Conservation (phyloP, 2,888 invertebrate genomes). For the Entomobrya multifasciata region DNA sequence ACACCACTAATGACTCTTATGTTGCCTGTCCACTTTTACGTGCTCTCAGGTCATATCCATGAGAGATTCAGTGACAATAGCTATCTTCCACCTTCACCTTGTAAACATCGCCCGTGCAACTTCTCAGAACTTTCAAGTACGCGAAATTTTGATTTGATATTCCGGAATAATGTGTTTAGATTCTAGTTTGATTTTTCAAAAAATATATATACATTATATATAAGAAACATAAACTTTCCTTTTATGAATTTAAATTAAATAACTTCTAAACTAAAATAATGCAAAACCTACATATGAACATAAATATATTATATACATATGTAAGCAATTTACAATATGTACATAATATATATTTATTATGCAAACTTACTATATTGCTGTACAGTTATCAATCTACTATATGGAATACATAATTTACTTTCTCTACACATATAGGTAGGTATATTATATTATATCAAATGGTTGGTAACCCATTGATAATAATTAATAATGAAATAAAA, state of each 20-base stretch:
- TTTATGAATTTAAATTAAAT: no score
- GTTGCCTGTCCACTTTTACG: no score
- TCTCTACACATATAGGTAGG: background rate
- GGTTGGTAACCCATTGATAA: slow-evolving; percentile 6
- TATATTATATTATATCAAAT: background rate
- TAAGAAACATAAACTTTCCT: no score
- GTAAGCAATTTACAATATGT: background rate
- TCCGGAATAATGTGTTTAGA: no score
- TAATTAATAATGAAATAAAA: slow-evolving; percentile 28
- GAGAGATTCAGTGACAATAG: no score
- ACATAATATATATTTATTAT: background rate
- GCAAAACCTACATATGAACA: background rate
- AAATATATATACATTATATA: background rate
- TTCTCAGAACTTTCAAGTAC: no score
- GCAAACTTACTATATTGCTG: background rate
- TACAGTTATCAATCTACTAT: slow-evolving; percentile 11
- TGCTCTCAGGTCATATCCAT: no score
- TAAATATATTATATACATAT: slow-evolving; percentile 15
- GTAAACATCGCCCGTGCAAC: no score
- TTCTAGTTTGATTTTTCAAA: slow-evolving; percentile 22
- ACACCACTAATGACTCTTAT: no score
- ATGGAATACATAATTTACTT: slow-evolving; percentile 8
- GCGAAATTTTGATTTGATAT: no score
- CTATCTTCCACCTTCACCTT: no score
- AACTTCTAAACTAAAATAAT: background rate